Conservation (phyloP, 2,888 invertebrate species). For the Polydesmus complanatus region DNA sequence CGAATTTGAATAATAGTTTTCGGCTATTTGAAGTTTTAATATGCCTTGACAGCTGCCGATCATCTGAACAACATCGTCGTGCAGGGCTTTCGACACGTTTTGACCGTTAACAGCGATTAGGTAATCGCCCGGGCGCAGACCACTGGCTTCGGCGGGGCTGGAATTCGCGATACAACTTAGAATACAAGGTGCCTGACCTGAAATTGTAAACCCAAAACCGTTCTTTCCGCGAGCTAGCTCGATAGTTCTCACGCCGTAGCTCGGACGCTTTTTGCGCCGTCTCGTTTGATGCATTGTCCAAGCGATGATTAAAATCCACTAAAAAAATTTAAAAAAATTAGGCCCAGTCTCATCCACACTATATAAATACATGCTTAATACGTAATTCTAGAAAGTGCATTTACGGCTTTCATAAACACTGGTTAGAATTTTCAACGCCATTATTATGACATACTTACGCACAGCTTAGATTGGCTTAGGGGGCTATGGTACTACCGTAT, state of each 20-base stretch:
- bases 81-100: constrained; percentile 78
- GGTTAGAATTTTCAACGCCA: too few species aligned
- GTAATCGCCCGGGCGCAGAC: constrained; percentile 81
- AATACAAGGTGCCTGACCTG: constrained; percentile 90
- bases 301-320: too few species aligned
- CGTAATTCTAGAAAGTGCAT: too few species aligned
- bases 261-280: constrained; percentile 53
- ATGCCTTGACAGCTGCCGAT: constrained; percentile 75
- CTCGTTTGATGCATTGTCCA: constrained; percentile 31
- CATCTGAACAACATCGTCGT: constrained; percentile 81
- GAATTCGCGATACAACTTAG: constrained; percentile 81
- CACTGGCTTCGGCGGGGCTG: constrained; percentile 80
- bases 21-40: constrained; percentile 71
- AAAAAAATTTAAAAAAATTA: too few species aligned
- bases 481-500: too few species aligned
- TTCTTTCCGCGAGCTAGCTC: constrained; percentile 72
- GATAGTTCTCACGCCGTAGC: constrained; percentile 63
- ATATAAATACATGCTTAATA: too few species aligned
- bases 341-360: too few species aligned
- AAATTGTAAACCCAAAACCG: constrained; percentile 96
- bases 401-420: too few species aligned
- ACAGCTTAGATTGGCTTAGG: too few species aligned
- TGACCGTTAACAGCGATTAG: constrained; percentile 80
- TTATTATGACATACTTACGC: too few species aligned
- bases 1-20: constrained; percentile 70